These are phyloP conservation scores for Myotis pilosus DNA, from an alignment of 2,797 vertebrate genomes.

Conservation along the genomic window DNA sequence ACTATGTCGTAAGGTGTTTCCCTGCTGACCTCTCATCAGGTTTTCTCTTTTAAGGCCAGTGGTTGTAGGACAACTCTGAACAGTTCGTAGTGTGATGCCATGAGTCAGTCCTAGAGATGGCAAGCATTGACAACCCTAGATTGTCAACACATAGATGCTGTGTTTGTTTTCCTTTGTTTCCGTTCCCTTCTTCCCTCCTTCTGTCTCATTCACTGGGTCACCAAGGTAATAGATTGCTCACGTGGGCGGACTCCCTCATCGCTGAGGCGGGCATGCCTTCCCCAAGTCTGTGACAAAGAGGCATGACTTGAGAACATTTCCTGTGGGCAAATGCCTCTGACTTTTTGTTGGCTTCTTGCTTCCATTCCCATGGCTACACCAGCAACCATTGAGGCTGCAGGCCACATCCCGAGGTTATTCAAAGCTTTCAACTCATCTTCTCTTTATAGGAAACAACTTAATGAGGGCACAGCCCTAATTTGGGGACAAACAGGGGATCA, in stretches of 20 bases:
- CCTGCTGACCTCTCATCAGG: neutral
- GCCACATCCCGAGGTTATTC: neutral
- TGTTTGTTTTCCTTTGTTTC: neutral
- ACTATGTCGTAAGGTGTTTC: neutral
- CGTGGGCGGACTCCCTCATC: neutral
- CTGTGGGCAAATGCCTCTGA: neutral
- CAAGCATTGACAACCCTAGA: neutral
- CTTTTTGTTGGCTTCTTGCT: neutral
- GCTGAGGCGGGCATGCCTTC: neutral
- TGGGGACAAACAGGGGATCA: neutral
- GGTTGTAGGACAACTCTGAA: neutral
- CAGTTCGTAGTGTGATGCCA: neutral
- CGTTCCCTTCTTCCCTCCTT: neutral
- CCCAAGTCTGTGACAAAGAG: neutral
- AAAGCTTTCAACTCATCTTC: neutral
- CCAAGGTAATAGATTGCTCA: neutral
- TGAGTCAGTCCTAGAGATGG: neutral
- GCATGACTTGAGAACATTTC: neutral
- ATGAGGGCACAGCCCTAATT: neutral
- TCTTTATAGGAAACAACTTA: neutral
- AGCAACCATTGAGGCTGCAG: neutral
- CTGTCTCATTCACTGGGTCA: neutral
- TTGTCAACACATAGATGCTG: neutral
- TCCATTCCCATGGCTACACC: fast-evolving
- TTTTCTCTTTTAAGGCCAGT: neutral